A percentile compares a stretch with the other conserved stretches of the same genome.
Conservation (phyloP, 2,888 invertebrate species). For the Petrophora chlorosata region DNA sequence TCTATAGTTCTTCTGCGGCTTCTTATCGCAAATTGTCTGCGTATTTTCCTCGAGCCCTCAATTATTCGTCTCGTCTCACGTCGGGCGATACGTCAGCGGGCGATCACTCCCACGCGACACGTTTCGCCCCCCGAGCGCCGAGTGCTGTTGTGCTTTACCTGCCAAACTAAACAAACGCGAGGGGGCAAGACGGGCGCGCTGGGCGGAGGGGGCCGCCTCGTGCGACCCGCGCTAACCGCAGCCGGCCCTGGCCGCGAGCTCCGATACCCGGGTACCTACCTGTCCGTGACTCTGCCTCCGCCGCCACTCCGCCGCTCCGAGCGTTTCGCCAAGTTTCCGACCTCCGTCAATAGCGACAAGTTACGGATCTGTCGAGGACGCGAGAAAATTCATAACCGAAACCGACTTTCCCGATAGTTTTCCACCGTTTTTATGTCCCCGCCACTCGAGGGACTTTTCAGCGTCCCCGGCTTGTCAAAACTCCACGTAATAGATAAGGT, state of each 20-base stretch:
- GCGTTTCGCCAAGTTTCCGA: constrained; percentile 49
- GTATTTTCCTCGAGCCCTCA: constrained; percentile 49
- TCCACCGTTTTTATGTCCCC: constrained; percentile 25
- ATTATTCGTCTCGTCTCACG: constrained; percentile 47
- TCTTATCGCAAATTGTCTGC: constrained; percentile 35
- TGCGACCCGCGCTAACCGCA: constrained; percentile 60
- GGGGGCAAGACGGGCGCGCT: constrained; percentile 42
- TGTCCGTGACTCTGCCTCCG: constrained; percentile 32
- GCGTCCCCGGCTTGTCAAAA: constrained; percentile 31
- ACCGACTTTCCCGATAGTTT: constrained; percentile 39
- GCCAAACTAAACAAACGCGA: constrained; percentile 69
- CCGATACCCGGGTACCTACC: constrained; percentile 37
- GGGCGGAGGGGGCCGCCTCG: constrained; percentile 43
- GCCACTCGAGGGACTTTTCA: constrained; percentile 17
- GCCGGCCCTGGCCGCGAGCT: constrained; percentile 47
- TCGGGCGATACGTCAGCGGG: constrained; percentile 52
- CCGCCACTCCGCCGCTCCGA: constrained; percentile 26
- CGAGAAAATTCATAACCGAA: constrained; percentile 51
- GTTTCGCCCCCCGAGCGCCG: constrained; percentile 41
- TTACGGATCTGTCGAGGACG: constrained; percentile 41
- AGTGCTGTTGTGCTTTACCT: constrained; percentile 64
- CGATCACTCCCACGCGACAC: constrained; percentile 60
- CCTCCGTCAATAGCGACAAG: constrained; percentile 57
- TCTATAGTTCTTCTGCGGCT: constrained; percentile 23
- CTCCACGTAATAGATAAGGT: constrained; percentile 36